Percentiles rank a stretch among this genome's conserved stretches.
These are phyloP conservation scores for Sebastes miniatus DNA, from an alignment of 2,797 vertebrate species.

Conservation along the genomic window DNA sequence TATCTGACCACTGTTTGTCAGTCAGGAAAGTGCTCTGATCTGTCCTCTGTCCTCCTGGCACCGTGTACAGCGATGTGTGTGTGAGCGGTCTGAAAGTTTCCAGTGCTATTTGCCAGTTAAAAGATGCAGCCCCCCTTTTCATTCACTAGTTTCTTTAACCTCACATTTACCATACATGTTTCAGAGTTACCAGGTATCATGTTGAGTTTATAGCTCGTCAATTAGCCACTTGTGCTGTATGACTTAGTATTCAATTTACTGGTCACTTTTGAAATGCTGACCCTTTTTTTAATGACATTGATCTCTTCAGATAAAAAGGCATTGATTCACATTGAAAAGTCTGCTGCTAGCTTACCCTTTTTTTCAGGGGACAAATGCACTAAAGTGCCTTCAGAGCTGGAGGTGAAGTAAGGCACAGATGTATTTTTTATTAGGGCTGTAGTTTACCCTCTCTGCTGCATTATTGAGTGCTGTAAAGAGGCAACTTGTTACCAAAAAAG, in stretches of 20 bases:
- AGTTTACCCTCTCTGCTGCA: slow-evolving; percentile 59
- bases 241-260: neutral
- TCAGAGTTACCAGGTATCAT: neutral
- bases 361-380: slow-evolving; percentile 18
- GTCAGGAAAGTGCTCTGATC: slow-evolving; percentile 8
- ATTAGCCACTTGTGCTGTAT: neutral
- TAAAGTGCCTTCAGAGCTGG: slow-evolving; percentile 26
- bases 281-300: slow-evolving; percentile 13
- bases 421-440: slow-evolving; percentile 66
- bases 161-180: neutral
- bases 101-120: neutral
- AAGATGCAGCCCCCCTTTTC: neutral
- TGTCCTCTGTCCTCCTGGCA: neutral
- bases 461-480: slow-evolving; percentile 68
- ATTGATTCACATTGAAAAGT: neutral
- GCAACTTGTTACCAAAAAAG: slow-evolving; percentile 51
- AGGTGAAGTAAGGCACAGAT: slow-evolving; percentile 44
- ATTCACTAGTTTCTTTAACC: neutral
- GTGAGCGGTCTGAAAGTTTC: slow-evolving; percentile 43
- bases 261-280: neutral
- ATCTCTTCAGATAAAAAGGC: neutral
- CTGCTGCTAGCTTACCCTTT: slow-evolving; percentile 1
- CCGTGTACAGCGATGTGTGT: neutral
- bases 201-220: neutral
- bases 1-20: slow-evolving; percentile 25